Evolutionary conservation across 2,113 vertebrate genomes (phyloP), one percentile per base, ranked within the genome.

Genomic region (Pterocles gutturalis): DNA sequence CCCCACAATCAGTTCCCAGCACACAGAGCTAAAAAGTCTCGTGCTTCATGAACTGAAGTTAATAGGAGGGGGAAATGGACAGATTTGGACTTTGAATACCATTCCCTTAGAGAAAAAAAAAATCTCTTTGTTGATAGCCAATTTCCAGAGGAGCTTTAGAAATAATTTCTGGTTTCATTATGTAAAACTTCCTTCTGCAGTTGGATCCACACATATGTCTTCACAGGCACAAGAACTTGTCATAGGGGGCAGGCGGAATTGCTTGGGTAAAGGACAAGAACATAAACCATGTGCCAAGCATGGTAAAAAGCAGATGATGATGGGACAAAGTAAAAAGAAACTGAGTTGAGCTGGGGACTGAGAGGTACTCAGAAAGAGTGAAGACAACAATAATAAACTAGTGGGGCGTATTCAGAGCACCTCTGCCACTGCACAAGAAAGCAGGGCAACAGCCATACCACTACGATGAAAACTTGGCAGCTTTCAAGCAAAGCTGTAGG

Each of bases 141-240:
- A 4, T 62, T 93, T 83, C 36, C 51, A 92, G 48, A 84, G 38
- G 6, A 87, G 11, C 46, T 86, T 90, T 86, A 88, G 60, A 90
- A 86, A 78, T 67, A 9, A 65, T 67, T 91, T 87, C 62, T 84
- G 15, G 2, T 22, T 90, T 81, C 8, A 0, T 70, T 78, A 46
- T 9, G 15, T 71, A 34, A 92, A 93, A 31, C 5, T 28, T 82
- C 34, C 8, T 81, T 75, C 34, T 84, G 17, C 48, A 45, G 7
- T 3, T 87, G 69, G 28, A 71, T 60, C 33, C 26, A 49, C 25
- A 67, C 33, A 14, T 46, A 1, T 6, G 2, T 48, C 38, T 93
- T 85, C 64, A 78, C 33, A 85, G 55, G 29, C 64, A 29, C 19
- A 54, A 85, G 53, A 66, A 71, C 36, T 67, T 79, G 25, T 53